A percentile compares a stretch with the other conserved stretches of the same genome.
Conservation (phyloP, 2,797 vertebrate genomes). For the Epinephelus malabaricus region DNA sequence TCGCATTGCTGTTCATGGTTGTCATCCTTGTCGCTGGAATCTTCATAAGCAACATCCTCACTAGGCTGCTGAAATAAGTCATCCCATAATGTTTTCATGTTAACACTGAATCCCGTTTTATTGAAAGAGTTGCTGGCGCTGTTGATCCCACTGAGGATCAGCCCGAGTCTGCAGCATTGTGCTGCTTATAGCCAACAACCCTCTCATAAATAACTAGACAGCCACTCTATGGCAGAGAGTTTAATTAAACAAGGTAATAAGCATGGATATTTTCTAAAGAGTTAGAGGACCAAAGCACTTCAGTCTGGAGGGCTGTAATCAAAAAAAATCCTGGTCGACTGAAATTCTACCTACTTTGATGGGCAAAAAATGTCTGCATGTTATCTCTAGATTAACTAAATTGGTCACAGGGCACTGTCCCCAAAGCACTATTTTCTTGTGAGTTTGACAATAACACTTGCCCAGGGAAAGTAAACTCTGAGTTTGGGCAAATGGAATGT, state of each 20-base stretch:
- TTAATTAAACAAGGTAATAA: not conserved
- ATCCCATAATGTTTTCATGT: not conserved
- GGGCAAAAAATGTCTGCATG: no score
- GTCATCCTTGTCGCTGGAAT: constrained; percentile 75
- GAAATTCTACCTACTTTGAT: no score
- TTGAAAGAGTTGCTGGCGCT: not conserved
- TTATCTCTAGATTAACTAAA: no score
- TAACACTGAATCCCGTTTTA: not conserved
- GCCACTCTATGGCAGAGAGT: not conserved
- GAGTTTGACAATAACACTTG: no score
- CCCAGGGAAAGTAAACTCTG: no score
- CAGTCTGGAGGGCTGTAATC: not conserved
- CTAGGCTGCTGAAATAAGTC: constrained; percentile 62
- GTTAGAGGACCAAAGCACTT: not conserved
- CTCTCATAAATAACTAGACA: not conserved
- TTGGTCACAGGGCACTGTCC: no score
- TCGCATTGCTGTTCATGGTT: constrained; percentile 74
- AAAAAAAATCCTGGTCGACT: no score
- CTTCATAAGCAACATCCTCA: constrained; percentile 60
- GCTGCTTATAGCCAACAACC: not conserved
- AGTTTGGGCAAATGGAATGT: no score
- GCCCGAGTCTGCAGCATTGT: not conserved
- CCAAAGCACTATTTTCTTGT: no score
- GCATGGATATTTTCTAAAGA: not conserved
- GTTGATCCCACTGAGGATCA: not conserved